phyloP scores from a whole-genome alignment of 2,888 invertebrate genomes.

The Formica aserva region DNA sequence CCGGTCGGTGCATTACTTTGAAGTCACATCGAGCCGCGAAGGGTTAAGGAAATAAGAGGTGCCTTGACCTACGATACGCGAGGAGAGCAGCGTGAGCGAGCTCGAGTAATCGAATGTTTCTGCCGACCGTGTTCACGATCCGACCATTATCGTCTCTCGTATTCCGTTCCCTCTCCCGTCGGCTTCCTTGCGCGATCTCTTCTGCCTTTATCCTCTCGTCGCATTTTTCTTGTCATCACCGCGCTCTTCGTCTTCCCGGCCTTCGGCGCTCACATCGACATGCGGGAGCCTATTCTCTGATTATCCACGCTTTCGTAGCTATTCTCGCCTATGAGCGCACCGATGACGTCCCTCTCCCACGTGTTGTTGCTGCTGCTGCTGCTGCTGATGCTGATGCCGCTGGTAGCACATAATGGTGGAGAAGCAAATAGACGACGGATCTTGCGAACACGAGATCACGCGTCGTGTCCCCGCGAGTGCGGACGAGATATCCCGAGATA shows the following conservation, averaged over 20 bases:
- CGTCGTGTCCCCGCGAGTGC: slow-evolving; percentile 37
- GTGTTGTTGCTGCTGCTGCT: not conserved
- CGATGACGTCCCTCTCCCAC: slow-evolving; percentile 44
- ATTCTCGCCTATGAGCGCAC: slow-evolving; percentile 63
- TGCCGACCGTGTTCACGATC: slow-evolving; percentile 35
- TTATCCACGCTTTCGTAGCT: slow-evolving; percentile 67
- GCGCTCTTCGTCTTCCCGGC: not conserved
- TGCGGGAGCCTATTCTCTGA: slow-evolving; percentile 60
- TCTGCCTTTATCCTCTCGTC: slow-evolving; percentile 26
- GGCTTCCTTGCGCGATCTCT: slow-evolving; percentile 14
- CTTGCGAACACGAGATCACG: slow-evolving; percentile 35
- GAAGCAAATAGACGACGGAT: slow-evolving; percentile 13
- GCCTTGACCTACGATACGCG: slow-evolving; percentile 53
- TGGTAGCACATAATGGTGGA: slow-evolving; percentile 22
- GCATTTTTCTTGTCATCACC: slow-evolving; percentile 28
- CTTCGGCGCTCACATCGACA: slow-evolving; percentile 25
- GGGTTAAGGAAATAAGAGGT: slow-evolving; percentile 47
- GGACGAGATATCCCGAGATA: slow-evolving; percentile 46
- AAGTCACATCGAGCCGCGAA: slow-evolving; percentile 34
- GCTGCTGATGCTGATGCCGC: not conserved
- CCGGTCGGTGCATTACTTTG: slow-evolving; percentile 47
- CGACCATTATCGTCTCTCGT: slow-evolving; percentile 57
- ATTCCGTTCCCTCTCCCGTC: slow-evolving; percentile 8
- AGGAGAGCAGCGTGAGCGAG: slow-evolving; percentile 33
- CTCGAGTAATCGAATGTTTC: slow-evolving; percentile 21